Evolutionary conservation across 1,140 invertebrate species (phyloP).

Genomic region (Heterodera carotae): DNA sequence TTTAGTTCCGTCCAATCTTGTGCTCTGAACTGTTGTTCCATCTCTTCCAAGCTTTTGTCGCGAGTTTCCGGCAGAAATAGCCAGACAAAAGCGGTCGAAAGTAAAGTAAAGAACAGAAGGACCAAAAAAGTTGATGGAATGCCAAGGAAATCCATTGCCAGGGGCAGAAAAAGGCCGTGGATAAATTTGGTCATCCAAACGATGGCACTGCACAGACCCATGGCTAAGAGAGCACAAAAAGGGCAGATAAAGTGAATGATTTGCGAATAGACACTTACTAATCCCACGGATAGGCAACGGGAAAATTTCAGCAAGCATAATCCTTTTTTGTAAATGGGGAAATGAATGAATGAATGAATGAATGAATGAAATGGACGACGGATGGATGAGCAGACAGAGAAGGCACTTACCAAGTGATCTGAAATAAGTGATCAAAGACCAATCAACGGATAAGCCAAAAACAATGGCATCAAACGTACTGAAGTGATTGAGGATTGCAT

Average conservation of each 20-base stretch:
- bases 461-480: background rate
- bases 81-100: constrained; percentile 24
- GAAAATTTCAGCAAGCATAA: constrained; percentile 25
- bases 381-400: no score
- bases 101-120: constrained; percentile 8
- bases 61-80: constrained; percentile 24
- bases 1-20: constrained; percentile 22
- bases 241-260: background rate
- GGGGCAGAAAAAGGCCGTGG: constrained; percentile 13
- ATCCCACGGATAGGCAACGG: constrained; percentile 24
- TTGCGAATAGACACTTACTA: constrained; percentile 4
- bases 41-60: constrained; percentile 18
- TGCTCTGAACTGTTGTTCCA: constrained; percentile 16
- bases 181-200: constrained; percentile 28
- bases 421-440: background rate
- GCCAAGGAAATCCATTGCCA: constrained; percentile 18
- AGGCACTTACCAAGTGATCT: background rate
- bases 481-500: constrained; percentile 8
- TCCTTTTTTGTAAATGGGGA: background rate
- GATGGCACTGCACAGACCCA: constrained; percentile 14
- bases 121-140: constrained; percentile 23
- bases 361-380: no score
- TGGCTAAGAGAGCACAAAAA: background rate
- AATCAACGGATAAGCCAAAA: background rate
- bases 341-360: no score